These are phyloP conservation scores for Ameiurus melas DNA, from an alignment of 2,113 vertebrate genomes.

Conservation along the genomic window DNA sequence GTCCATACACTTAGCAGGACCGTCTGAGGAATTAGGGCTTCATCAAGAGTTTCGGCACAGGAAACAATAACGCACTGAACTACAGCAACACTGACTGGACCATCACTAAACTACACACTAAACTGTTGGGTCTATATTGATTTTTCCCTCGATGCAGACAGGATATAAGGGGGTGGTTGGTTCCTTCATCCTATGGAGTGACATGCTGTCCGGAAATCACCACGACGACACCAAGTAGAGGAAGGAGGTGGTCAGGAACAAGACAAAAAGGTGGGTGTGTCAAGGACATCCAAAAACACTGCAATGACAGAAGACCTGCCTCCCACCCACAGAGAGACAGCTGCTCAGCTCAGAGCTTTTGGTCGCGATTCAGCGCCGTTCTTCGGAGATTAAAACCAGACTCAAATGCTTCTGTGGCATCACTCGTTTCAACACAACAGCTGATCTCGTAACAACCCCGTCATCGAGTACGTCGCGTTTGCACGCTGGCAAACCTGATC, in stretches of 20 bases:
- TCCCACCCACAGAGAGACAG: constrained; percentile 40
- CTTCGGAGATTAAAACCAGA: not conserved
- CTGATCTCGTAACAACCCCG: not conserved
- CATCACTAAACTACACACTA: not conserved
- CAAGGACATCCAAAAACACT: constrained; percentile 15
- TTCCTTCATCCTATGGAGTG: not conserved
- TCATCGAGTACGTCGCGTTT: not conserved
- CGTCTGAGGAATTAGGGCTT: not conserved
- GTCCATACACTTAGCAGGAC: not conserved
- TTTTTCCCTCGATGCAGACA: not conserved
- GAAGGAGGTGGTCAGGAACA: constrained; percentile 8
- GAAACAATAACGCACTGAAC: not conserved
- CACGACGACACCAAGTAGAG: not conserved
- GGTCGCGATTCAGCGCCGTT: not conserved
- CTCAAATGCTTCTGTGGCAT: constrained; percentile 15
- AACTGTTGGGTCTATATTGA: not conserved
- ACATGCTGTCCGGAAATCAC: not conserved
- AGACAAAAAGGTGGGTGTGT: constrained; percentile 16
- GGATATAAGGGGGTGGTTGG: not conserved
- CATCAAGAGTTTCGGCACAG: not conserved
- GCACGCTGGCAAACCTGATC: not conserved
- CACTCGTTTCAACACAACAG: constrained; percentile 16
- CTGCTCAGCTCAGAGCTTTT: constrained; percentile 15
- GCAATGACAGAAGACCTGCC: constrained; percentile 23
- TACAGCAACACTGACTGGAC: not conserved